phyloP scores from a whole-genome alignment of 2,113 vertebrate genomes.

The Gallinago jamesoni region DNA sequence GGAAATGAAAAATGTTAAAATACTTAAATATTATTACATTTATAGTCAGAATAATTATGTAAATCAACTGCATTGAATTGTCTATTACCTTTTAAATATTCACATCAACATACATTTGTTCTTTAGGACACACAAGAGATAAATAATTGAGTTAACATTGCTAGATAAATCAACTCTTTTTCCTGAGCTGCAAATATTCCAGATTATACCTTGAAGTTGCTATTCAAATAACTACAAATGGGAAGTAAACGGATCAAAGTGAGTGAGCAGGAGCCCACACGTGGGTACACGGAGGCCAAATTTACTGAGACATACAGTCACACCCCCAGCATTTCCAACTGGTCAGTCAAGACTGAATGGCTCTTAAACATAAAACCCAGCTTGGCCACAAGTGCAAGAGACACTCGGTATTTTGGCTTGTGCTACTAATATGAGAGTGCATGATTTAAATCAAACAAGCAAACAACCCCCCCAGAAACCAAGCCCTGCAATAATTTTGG shows the following conservation, averaged over 20 bases:
- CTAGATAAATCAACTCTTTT: conserved; percentile 1
- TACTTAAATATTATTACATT: conserved; percentile 51
- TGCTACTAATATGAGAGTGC: not conserved
- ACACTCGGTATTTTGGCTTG: not conserved
- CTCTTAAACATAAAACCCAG: not conserved
- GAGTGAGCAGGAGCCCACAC: not conserved
- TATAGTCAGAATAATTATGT: not conserved
- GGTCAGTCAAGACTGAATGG: not conserved
- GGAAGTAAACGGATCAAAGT: not conserved
- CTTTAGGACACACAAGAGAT: conserved; percentile 29
- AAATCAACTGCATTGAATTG: conserved; percentile 10
- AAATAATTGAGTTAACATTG: conserved; percentile 17
- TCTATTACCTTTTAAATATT: conserved; percentile 51
- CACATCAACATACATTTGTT: conserved; percentile 42
- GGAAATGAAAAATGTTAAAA: conserved; percentile 10
- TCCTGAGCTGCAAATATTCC: conserved; percentile 43
- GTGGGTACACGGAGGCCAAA: not conserved
- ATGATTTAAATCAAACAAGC: not conserved
- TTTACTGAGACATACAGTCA: not conserved
- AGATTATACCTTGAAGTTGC: not conserved
- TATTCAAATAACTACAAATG: not conserved
- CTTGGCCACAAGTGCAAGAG: not conserved
- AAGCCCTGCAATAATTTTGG: not conserved
- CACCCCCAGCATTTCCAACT: not conserved
- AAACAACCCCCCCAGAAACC: not conserved